These are phyloP conservation scores for Microtus ochrogaster DNA, from an alignment of 2,113 vertebrate species.

Conservation along the genomic window DNA sequence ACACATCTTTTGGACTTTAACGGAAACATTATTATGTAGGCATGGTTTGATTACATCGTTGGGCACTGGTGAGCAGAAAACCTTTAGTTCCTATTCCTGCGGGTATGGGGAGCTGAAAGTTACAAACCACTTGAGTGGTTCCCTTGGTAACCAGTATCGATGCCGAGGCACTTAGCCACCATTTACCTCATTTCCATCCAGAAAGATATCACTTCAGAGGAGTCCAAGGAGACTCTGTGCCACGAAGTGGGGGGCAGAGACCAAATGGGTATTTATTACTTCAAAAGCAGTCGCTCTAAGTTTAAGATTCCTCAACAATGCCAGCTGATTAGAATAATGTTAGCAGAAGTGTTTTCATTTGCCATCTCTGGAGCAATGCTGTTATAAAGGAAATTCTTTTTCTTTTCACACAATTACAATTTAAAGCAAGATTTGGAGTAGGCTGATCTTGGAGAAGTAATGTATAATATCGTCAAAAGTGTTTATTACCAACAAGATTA, in stretches of 20 bases:
- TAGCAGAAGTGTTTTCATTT: conserved; percentile 31
- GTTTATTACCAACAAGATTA: conserved; percentile 69
- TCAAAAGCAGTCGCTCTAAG: neutral
- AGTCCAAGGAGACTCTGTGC: neutral
- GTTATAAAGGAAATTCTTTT: neutral
- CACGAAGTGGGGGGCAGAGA: neutral
- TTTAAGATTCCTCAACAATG: neutral
- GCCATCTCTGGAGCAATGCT: neutral
- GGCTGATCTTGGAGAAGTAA: conserved; percentile 59
- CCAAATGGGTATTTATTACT: neutral
- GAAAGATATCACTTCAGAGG: neutral
- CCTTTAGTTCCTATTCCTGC: neutral
- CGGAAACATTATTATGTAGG: neutral
- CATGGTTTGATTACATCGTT: neutral
- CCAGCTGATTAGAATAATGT: conserved; percentile 36
- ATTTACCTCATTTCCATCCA: neutral
- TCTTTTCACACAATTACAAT: conserved; percentile 47
- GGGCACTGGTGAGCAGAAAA: neutral
- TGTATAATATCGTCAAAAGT: conserved; percentile 56
- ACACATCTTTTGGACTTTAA: neutral
- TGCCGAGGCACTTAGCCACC: no score
- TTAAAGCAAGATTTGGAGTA: conserved; percentile 56
- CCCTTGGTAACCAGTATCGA: neutral
- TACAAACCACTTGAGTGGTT: neutral
- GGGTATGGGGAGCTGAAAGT: neutral